These are phyloP conservation scores for Drosophila ambigua DNA, from an alignment of 1,140 invertebrate genomes.

Conservation along the genomic window DNA sequence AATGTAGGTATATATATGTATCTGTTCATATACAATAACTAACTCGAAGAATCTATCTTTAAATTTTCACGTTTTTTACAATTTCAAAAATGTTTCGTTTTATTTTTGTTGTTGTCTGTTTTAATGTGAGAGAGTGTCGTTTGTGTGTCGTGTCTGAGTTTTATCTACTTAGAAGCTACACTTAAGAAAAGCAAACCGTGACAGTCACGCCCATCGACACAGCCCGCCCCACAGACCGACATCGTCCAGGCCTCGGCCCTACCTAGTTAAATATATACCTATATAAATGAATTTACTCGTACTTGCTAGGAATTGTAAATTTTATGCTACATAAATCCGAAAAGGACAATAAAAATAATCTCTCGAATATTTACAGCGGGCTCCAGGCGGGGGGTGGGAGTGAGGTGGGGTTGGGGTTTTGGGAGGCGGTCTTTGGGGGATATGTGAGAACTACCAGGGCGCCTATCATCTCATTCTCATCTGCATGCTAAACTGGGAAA, in stretches of 20 bases:
- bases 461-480: constrained; percentile 51
- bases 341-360: constrained; percentile 59
- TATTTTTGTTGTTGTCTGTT: not conserved
- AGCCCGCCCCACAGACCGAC: constrained; percentile 5
- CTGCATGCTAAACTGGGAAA: constrained; percentile 63
- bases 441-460: constrained; percentile 53
- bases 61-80: constrained; percentile 36
- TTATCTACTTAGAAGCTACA: constrained; percentile 40
- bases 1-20: constrained; percentile 13
- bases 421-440: constrained; percentile 24
- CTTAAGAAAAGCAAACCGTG: constrained; percentile 16
- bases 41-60: constrained; percentile 31
- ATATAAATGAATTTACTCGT: constrained; percentile 40
- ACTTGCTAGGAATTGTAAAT: constrained; percentile 55
- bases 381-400: constrained; percentile 14
- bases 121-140: too few species aligned
- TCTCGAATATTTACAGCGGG: constrained; percentile 52
- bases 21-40: constrained; percentile 22
- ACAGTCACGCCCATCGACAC: constrained; percentile 16
- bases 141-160: not conserved
- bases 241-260: constrained; percentile 3
- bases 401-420: constrained; percentile 6
- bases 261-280: constrained; percentile 27
- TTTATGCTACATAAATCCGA: constrained; percentile 53
- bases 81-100: constrained; percentile 42